Conservation (phyloP, 1,140 invertebrate species). For the Dolichoris vasculosae region DNA sequence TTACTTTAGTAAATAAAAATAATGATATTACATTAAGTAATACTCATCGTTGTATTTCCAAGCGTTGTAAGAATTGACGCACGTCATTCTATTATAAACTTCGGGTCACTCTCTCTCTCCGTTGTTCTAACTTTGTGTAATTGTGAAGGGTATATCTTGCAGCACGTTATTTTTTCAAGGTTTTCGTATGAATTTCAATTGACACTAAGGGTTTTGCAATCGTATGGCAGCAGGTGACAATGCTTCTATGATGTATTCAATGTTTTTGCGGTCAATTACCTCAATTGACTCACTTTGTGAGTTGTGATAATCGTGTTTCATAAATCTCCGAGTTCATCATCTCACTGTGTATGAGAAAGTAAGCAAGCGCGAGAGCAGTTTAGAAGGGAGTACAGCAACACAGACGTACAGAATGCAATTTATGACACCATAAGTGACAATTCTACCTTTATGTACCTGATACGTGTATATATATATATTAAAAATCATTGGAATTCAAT, state of each 20-base stretch:
- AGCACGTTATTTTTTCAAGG: conserved; percentile 34
- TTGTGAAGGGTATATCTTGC: background rate
- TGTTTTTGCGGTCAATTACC: conserved; percentile 43
- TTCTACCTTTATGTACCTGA: background rate
- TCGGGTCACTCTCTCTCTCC: conserved; percentile 4
- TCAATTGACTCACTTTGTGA: conserved; percentile 29
- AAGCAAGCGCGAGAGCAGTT: background rate
- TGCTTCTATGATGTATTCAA: conserved; percentile 37
- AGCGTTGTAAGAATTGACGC: conserved; percentile 25
- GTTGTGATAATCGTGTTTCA: background rate
- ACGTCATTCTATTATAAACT: conserved; percentile 16
- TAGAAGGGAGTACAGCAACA: conserved; percentile 33
- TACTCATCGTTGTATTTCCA: conserved; percentile 9
- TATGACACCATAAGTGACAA: background rate
- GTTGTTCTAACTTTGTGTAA: conserved; percentile 13
- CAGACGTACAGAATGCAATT: background rate
- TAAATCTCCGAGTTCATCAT: background rate
- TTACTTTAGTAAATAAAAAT: conserved; percentile 12
- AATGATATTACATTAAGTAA: conserved; percentile 2
- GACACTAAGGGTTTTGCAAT: conserved; percentile 37
- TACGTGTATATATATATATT: too few species aligned
- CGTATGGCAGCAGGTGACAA: conserved; percentile 22
- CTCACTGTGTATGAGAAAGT: background rate
- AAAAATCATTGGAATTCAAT: background rate
- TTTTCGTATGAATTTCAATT: conserved; percentile 31